Percentiles rank a stretch among this genome's conserved stretches.
Evolutionary conservation across 2,797 vertebrate species (phyloP).

Genomic region (Sciurus carolinensis): DNA sequence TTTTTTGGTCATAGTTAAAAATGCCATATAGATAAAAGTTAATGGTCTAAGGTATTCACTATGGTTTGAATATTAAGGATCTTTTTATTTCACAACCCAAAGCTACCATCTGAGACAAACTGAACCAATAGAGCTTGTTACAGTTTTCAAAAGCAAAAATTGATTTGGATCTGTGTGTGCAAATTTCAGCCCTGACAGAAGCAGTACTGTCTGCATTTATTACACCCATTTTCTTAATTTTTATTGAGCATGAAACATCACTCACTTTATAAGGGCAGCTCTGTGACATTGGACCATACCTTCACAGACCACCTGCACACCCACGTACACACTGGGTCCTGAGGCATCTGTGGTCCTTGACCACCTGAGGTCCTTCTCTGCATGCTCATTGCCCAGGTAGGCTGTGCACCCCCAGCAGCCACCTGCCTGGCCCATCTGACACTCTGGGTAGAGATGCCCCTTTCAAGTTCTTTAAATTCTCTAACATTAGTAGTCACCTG

Average conservation of each 20-base stretch:
- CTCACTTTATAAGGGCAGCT: background rate
- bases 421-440: background rate
- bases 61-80: background rate
- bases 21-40: background rate
- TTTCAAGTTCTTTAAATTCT: background rate
- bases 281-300: background rate
- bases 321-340: rapidly evolving
- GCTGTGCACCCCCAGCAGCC: rapidly evolving
- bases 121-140: background rate
- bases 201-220: background rate
- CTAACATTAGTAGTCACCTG: slow-evolving; percentile 67
- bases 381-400: background rate
- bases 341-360: background rate
- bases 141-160: background rate
- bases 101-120: background rate
- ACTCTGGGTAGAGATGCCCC: background rate
- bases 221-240: background rate
- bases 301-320: background rate
- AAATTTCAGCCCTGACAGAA: background rate
- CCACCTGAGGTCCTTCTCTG: background rate
- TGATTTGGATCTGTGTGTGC: background rate
- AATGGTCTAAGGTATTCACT: background rate
- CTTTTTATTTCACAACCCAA: background rate
- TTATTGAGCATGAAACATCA: background rate
- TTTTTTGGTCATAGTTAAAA: slow-evolving; percentile 45